Conservation (phyloP, 2,113 vertebrate species). For the Austrofundulus limnaeus region DNA sequence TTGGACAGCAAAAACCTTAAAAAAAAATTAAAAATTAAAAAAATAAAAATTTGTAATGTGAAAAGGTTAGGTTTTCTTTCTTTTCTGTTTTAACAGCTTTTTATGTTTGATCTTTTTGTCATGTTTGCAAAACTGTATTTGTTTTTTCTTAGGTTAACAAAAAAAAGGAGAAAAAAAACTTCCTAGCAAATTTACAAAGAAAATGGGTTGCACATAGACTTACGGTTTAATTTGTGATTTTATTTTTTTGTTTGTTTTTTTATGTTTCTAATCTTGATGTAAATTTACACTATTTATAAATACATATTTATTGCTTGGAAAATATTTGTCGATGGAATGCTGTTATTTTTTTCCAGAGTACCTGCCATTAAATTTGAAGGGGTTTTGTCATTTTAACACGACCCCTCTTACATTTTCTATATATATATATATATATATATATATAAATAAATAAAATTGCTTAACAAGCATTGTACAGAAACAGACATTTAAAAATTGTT, state of each 20-base stretch:
- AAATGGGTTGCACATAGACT: slow-evolving; percentile 99
- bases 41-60: slow-evolving; percentile 88
- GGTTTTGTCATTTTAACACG: slow-evolving; percentile 99
- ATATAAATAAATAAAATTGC: slow-evolving; percentile 95
- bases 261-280: slow-evolving; percentile 99
- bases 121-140: slow-evolving; percentile 61
- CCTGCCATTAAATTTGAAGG: slow-evolving; percentile 99
- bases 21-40: slow-evolving; percentile 71
- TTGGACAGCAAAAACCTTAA: slow-evolving; percentile 82
- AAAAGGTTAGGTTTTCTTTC: slow-evolving; percentile 86
- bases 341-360: slow-evolving; percentile 99
- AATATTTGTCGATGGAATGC: slow-evolving; percentile 99
- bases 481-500: slow-evolving; percentile 98
- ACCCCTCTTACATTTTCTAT: slow-evolving; percentile 99
- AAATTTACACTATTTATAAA: slow-evolving; percentile 99
- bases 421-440: slow-evolving; percentile 84
- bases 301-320: slow-evolving; percentile 99
- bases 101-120: slow-evolving; percentile 77
- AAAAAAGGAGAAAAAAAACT: slow-evolving; percentile 55
- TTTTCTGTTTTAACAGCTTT: slow-evolving; percentile 85
- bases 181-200: slow-evolving; percentile 93
- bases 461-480: slow-evolving; percentile 99
- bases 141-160: slow-evolving; percentile 83
- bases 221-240: slow-evolving; percentile 98
- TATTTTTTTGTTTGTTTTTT: slow-evolving; percentile 49